Evolutionary conservation across 2,113 vertebrate species (phyloP).

Genomic region (Ailurus styani): DNA sequence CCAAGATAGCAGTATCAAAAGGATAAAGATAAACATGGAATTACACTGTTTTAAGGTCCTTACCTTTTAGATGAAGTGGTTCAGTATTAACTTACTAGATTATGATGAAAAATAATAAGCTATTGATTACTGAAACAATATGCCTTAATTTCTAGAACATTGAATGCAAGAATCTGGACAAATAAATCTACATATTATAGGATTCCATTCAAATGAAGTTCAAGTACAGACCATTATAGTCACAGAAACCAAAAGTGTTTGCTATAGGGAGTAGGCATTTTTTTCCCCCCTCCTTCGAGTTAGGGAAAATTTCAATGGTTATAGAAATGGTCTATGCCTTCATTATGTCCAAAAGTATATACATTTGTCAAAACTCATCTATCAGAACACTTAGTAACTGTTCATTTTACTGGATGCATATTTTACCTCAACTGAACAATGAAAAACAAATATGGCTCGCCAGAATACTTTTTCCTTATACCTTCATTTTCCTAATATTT

Average conservation of each 20-base stretch:
- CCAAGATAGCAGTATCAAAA: neutral
- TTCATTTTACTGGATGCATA: neutral
- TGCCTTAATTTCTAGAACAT: neutral
- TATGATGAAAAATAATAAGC: neutral
- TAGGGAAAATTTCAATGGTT: neutral
- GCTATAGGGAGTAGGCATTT: neutral
- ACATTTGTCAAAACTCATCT: neutral
- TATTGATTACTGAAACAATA: neutral
- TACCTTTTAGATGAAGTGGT: neutral
- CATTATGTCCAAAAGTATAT: neutral
- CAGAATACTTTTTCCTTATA: neutral
- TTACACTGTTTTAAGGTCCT: neutral
- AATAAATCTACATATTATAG: neutral
- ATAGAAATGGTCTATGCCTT: neutral
- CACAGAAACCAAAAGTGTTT: neutral
- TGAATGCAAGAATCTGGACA: neutral
- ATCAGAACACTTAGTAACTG: neutral
- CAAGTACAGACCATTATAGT: neutral
- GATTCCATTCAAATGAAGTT: neutral
- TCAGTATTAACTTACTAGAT: neutral
- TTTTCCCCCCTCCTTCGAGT: no score
- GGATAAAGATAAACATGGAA: neutral
- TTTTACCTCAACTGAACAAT: neutral
- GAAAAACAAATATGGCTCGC: neutral
- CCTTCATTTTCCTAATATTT: neutral